Base-by-base conservation (phyloP, 2,797 vertebrate species). In the Muscicapa striata region DNA sequence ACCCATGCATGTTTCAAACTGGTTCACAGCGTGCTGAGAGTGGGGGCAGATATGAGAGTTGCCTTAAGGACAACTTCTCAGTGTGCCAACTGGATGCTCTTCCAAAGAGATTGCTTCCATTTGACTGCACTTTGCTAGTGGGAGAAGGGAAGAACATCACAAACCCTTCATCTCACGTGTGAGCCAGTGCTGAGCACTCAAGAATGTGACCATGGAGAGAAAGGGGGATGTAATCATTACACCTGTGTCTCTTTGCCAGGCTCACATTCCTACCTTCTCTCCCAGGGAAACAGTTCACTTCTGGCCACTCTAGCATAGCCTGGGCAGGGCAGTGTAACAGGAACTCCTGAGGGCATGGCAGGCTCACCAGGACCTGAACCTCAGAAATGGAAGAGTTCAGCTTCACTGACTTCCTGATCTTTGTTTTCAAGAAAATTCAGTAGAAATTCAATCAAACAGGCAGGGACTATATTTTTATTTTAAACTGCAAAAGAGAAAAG, bases 21-120 rank as follows among this genome's bases (percentile, higher is more conserved):
- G 66, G 51, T 81, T 94, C 43, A n/a, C 85, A 86, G 78, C 1
- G 0, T 15, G 19, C 43, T 54, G 52, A 40, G 29, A 87, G 82
- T 54, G 91, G 82, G 87, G 89, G 85, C 87, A 91, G 94, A 92
- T 74, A 75, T 36, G 76, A 78, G 54, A 83, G 62, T 82, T 85
- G 72, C 46, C 79, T 72, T 77, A 40, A 94, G 93, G 93, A 91
- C 94, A 96, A 24, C 49, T 85, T 23, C 81, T 63, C 48, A 10
- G 63, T 17, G 32, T 77, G 94, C 81, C 84, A 49, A 0, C n/a
- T 49, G 84, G 30, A 22, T 86, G 76, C 69, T 89, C 74, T 51
- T 90, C 62, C 81, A 49, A 27, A 11, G 62, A 27, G n/a, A 51
- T 34, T 58, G 55, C 52, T 90, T 29, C 49, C 51, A 10, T 89